Evolutionary conservation across 2,797 vertebrate genomes (phyloP), one percentile per base, ranked within the genome.

Genomic region (Cetoscarus ocellatus): DNA sequence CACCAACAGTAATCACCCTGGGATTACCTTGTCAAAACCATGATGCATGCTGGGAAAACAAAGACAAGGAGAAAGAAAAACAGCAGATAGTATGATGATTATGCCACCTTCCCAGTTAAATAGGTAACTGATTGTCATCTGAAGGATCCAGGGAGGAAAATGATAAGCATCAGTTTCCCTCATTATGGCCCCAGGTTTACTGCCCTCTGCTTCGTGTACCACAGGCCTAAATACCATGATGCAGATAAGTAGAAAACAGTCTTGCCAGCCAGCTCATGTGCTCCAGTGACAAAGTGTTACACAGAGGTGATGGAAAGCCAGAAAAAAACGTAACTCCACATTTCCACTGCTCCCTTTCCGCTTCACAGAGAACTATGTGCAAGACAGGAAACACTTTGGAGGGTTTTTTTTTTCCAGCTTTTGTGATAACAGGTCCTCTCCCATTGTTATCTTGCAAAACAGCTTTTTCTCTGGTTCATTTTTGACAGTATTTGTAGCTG

Each of bases 131-230:
- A 75, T 73, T 67, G n/a, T 49, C 67, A 63, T 68, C 48, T 59
- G 17, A 70, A 82, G 74, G 12, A 36, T 48, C 59, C 39, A 50
- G 70, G 42, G 50, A 56, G 78, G 58, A 77, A 56, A 39, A 44
- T 18, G 90, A 88, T 88, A 91, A 83, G 63, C 70, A 92, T 92
- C 85, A 72, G 78, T 91, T 94, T 92, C 92, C 88, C 59, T 75
- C 57, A 40, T 81, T 67, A 80, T 61, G 66, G 53, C 53, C 38
- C 43, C 3, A 52, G 53, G 36, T 86, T 84, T 88, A 86, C 81
- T 67, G 74, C 67, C 59, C 56, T 69, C 13, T 54, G 55, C 60
- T 76, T 18, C 60, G 61, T 77, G 70, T 68, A 47, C 50, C 63
- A 48, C 56, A 50, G 61, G 58, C 65, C 47, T 58, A 65, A 80